phyloP scores from a whole-genome alignment of 2,797 vertebrate species.

The Eulemur albifrons region DNA sequence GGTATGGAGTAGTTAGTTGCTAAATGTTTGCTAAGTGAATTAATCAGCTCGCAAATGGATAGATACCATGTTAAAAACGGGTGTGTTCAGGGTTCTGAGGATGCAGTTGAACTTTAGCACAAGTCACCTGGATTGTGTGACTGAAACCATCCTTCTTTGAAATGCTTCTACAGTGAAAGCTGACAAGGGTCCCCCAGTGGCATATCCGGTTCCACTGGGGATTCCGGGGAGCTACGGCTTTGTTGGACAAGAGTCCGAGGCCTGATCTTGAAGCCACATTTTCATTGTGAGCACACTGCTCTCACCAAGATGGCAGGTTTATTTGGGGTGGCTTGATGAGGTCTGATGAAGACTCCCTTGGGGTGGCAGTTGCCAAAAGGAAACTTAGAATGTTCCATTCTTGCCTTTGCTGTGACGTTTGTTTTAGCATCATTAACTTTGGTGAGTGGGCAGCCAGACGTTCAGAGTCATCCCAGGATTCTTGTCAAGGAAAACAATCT shows the following conservation, averaged over 20 bases:
- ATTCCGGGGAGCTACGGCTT: accelerated
- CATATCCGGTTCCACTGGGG: accelerated
- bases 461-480: neutral
- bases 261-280: too few relatives aligned
- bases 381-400: neutral
- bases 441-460: neutral
- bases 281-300: accelerated
- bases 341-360: too few relatives aligned
- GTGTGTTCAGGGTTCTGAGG: neutral
- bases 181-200: accelerated
- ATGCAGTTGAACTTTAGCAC: neutral
- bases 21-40: neutral
- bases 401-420: neutral
- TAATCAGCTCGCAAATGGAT: neutral
- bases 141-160: neutral
- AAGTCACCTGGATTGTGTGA: neutral
- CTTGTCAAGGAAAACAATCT: neutral
- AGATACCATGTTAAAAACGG: neutral
- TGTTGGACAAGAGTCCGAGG: too few relatives aligned
- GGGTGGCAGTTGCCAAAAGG: neutral
- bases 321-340: neutral
- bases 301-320: neutral
- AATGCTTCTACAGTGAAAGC: accelerated
- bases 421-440: neutral
- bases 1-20: neutral